Percentiles rank a stretch among this genome's conserved stretches.
These are phyloP conservation scores for Hypsibius dujardini DNA, from an alignment of 1,140 invertebrate genomes.

Conservation along the genomic window DNA sequence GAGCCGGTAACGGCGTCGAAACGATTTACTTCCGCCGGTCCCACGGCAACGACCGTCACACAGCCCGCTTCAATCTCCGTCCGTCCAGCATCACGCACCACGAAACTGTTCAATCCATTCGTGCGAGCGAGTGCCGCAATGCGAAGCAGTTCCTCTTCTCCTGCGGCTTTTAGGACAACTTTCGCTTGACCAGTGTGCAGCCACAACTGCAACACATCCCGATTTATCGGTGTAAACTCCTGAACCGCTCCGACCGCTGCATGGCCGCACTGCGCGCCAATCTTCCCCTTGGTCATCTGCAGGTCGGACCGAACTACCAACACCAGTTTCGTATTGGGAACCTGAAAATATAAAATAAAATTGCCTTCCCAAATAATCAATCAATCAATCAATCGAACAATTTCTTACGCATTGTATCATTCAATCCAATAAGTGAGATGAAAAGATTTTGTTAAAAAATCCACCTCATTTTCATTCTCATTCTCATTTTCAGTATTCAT, in stretches of 20 bases:
- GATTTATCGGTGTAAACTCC: constrained; percentile 44
- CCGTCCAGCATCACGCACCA: constrained; percentile 68
- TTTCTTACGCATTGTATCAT: too few species aligned
- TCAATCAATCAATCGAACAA: too few species aligned
- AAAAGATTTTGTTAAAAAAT: too few species aligned
- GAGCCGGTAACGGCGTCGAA: constrained; percentile 7
- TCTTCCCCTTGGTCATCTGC: constrained; percentile 84
- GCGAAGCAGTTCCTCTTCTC: constrained; percentile 33
- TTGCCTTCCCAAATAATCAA: too few species aligned
- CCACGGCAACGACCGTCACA: constrained; percentile 68
- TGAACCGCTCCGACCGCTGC: constrained; percentile 59
- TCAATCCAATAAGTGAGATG: too few species aligned
- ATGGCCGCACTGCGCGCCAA: constrained; percentile 76
- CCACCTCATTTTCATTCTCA: too few species aligned
- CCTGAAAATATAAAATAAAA: background rate
- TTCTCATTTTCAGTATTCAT: too few species aligned
- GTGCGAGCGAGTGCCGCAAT: constrained; percentile 48
- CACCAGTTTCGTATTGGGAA: constrained; percentile 47
- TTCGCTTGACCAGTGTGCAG: constrained; percentile 58
- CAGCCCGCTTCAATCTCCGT: constrained; percentile 71
- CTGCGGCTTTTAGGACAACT: constrained; percentile 50
- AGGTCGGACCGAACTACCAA: constrained; percentile 70
- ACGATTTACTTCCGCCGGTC: constrained; percentile 37
- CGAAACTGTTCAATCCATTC: constrained; percentile 47
- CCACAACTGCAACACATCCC: constrained; percentile 51